Evolutionary conservation across 2,113 vertebrate genomes (phyloP).

Genomic region (Noturus placidus): DNA sequence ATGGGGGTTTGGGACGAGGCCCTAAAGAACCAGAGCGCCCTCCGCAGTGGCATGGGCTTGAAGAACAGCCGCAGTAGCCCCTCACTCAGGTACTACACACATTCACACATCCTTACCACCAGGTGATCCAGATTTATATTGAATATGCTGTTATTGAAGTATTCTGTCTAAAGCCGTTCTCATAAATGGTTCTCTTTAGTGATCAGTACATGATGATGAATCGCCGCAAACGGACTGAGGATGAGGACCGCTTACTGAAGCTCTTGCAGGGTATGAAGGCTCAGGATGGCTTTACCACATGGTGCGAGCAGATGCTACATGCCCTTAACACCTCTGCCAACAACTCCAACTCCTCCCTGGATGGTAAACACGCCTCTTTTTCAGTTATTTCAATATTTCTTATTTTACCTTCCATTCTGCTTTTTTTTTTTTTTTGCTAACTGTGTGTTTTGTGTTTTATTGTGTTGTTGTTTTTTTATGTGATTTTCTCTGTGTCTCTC

Average conservation of each 20-base stretch:
- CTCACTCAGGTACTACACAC: slow-evolving; percentile 75
- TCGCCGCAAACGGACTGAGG: slow-evolving; percentile 83
- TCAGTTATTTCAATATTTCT: not conserved
- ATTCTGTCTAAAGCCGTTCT: not conserved
- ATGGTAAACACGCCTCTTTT: slow-evolving; percentile 61
- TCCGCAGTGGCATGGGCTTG: slow-evolving; percentile 79
- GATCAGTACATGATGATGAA: slow-evolving; percentile 75
- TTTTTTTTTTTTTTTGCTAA: not conserved
- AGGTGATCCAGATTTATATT: not conserved
- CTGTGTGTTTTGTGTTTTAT: not conserved
- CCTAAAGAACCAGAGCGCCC: slow-evolving; percentile 75
- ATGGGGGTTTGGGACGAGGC: slow-evolving; percentile 89
- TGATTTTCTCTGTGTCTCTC: not conserved
- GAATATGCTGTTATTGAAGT: too few relatives aligned
- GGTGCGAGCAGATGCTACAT: slow-evolving; percentile 93
- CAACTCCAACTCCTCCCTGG: slow-evolving; percentile 72
- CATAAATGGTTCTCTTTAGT: slow-evolving; percentile 47
- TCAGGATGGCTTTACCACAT: slow-evolving; percentile 90
- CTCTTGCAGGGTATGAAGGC: slow-evolving; percentile 87
- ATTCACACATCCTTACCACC: not conserved
- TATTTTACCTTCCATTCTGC: not conserved
- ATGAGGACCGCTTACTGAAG: slow-evolving; percentile 88
- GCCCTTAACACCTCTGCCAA: slow-evolving; percentile 84
- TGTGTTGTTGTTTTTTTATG: not conserved
- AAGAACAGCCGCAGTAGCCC: slow-evolving; percentile 93